These are phyloP conservation scores for Leucosticte australis DNA, from an alignment of 2,113 vertebrate species.

Conservation along the genomic window DNA sequence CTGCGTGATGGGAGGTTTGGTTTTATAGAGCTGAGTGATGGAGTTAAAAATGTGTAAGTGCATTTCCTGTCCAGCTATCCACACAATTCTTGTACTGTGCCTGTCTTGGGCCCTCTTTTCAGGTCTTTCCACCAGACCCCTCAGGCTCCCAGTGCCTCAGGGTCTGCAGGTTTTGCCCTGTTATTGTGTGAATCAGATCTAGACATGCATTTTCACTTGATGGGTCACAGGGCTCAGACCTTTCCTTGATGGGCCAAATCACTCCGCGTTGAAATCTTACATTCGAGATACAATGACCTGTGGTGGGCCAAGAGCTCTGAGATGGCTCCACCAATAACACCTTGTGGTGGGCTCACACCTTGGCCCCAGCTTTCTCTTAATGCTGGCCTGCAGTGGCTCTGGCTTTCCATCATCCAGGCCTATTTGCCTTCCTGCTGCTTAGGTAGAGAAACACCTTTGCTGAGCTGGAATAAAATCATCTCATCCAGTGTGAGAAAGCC, in stretches of 20 bases:
- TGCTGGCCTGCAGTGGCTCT: background rate
- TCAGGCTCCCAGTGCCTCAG: background rate
- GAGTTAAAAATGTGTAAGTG: background rate
- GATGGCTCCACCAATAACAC: background rate
- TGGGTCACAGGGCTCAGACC: background rate
- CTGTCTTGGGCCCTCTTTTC: background rate
- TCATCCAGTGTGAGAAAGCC: background rate
- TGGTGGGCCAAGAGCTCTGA: background rate
- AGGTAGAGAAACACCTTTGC: background rate
- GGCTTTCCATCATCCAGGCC: background rate
- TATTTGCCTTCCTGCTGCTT: background rate
- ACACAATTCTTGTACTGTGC: background rate
- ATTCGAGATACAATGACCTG: background rate
- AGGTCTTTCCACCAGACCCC: background rate
- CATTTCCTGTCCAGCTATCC: background rate
- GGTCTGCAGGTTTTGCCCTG: background rate
- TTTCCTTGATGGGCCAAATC: background rate
- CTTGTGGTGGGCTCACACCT: background rate
- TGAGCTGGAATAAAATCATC: background rate
- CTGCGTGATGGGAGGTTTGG: background rate
- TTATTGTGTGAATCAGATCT: background rate
- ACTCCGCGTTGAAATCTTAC: background rate
- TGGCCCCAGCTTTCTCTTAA: background rate
- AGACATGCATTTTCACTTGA: background rate
- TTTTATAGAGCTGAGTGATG: background rate